A percentile compares a stretch with the other conserved stretches of the same genome.
Evolutionary conservation across 64 coral and sea anemone species (phyloP).

Genomic region (Montipora sp.): DNA sequence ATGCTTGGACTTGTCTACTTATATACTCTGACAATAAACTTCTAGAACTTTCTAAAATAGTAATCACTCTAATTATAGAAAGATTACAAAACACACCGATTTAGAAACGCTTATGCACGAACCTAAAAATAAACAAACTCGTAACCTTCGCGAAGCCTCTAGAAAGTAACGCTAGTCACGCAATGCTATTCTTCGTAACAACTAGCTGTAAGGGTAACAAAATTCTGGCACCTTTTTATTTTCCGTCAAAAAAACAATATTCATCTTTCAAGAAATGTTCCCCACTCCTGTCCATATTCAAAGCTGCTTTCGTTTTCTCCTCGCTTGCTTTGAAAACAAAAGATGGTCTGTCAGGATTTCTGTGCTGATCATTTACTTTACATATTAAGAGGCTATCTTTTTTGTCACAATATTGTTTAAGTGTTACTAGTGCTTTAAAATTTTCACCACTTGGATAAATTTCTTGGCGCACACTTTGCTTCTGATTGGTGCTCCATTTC

Average conservation of each 20-base stretch:
- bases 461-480: neutral
- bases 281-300: conserved; percentile 53
- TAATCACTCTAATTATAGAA: too few relatives aligned
- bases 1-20: too few relatives aligned
- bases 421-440: conserved; percentile 52
- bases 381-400: conserved; percentile 39
- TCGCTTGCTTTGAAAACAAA: conserved; percentile 65
- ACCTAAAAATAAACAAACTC: too few relatives aligned
- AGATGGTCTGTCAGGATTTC: conserved; percentile 63
- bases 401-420: conserved; percentile 68
- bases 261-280: conserved; percentile 51
- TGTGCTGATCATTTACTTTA: conserved; percentile 44
- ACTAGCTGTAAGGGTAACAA: conserved; percentile 8
- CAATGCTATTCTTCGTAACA: too few relatives aligned
- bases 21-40: too few relatives aligned
- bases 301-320: conserved; percentile 32
- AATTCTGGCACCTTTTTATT: conserved; percentile 8
- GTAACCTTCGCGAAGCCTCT: too few relatives aligned
- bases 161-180: too few relatives aligned
- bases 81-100: too few relatives aligned
- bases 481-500: conserved; percentile 1
- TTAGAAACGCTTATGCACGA: too few relatives aligned
- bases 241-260: conserved; percentile 55
- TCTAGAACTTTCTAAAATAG: too few relatives aligned
- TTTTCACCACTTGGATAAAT: conserved; percentile 41